Base-by-base conservation (phyloP, 2,113 vertebrate species). In the Centrocercus urophasianus region DNA sequence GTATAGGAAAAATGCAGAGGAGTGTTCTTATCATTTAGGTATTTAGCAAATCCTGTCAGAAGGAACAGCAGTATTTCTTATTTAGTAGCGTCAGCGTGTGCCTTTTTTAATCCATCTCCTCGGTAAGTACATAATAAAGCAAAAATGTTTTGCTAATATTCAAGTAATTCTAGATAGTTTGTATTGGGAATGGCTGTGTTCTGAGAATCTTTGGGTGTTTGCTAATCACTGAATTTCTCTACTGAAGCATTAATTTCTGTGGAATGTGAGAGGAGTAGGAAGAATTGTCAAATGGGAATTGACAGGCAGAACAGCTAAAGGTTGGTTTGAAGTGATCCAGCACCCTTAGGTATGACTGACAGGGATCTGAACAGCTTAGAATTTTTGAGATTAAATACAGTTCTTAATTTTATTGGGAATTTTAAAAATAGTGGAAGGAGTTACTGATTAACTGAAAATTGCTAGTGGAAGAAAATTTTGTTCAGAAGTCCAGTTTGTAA, bases 1-100 rank as follows among this genome's bases (percentile, higher is more conserved):
- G 6, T 28, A n/a, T 14, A 36, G 22, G 42, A 79, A 83, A 92
- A 86, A 50, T 63, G 66, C 19, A 80, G 43, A 45, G 60, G 28
- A 87, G 57, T 24, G 59, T 92, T 91, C 52, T 71, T 92, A 89
- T 28, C 52, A 38, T 42, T 90, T 75, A 74, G 86, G 75, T 90
- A 81, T 93, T 94, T 87, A 94, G 86, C 65, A 94, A 88, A 86
- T 92, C 82, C 89, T 86, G 34, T 83, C 73, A 92, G 73, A 77
- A 89, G 65, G 72, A 92, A 61, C 9, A 82, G 85, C 61, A 40
- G 14, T 71, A 30, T 89, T 93, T 83, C 32, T 12, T 86, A 88
- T 80, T 86, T 63, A 52, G 30, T 67, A 56, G 16, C 79, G 60
- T 89, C 82, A 82, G 70, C 57, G 52, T 79, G 56, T 84, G 77